phyloP scores from a whole-genome alignment of 2,888 invertebrate genomes.

The Sturmia bella region DNA sequence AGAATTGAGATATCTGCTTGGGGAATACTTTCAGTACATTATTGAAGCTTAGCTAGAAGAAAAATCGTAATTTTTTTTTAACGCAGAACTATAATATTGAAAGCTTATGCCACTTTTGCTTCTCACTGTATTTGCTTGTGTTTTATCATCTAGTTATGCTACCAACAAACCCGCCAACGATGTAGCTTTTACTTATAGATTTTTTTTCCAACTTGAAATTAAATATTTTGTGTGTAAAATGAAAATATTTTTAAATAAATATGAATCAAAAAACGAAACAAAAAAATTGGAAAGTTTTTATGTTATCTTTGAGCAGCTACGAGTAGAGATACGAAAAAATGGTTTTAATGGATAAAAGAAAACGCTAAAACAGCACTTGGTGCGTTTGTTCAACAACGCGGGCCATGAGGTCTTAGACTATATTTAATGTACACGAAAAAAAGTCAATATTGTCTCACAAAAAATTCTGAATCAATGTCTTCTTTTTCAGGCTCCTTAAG shows the following conservation, averaged over 20 bases:
- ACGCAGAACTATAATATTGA: background rate
- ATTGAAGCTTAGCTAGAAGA: too few relatives aligned
- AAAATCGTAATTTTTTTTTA: background rate
- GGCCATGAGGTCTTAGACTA: too few relatives aligned
- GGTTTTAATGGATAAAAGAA: too few relatives aligned
- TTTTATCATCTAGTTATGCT: background rate
- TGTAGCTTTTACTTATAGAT: constrained; percentile 18
- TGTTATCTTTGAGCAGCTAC: constrained; percentile 33
- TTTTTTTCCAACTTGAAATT: constrained; percentile 20
- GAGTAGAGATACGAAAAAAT: constrained; percentile 31
- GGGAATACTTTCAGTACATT: too few relatives aligned
- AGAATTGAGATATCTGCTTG: too few relatives aligned
- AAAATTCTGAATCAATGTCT: too few relatives aligned
- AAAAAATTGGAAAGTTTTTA: constrained; percentile 51
- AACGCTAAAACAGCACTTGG: too few relatives aligned
- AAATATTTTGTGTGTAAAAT: constrained; percentile 43
- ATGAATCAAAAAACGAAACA: constrained; percentile 4
- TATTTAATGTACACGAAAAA: too few relatives aligned
- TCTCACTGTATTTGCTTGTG: background rate
- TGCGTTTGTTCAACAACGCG: too few relatives aligned
- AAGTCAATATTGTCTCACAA: too few relatives aligned
- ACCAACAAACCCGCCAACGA: constrained; percentile 30
- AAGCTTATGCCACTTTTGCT: background rate
- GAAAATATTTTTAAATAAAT: constrained; percentile 39
- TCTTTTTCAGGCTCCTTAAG: too few relatives aligned